Conservation (phyloP, 2,888 invertebrate species). For the Timema cristinae region DNA sequence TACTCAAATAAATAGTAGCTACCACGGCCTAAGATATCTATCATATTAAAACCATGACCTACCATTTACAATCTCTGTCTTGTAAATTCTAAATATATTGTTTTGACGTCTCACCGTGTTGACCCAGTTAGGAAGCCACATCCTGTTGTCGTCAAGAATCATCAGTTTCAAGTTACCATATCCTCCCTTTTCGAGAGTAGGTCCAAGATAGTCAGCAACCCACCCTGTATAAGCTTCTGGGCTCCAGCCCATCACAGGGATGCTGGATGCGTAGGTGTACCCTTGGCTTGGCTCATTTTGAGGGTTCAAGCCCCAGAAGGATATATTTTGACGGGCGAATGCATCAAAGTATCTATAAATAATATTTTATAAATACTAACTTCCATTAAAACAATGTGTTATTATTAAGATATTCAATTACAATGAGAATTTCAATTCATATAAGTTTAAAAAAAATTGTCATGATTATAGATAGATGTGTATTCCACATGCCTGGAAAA, state of each 20-base stretch:
- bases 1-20: not conserved
- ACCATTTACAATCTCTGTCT: too few species aligned
- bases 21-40: not conserved
- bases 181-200: slow-evolving; percentile 42
- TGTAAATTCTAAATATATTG: too few species aligned
- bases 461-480: too few species aligned
- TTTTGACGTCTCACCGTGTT: not conserved
- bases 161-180: slow-evolving; percentile 46
- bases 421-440: too few species aligned
- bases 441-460: too few species aligned
- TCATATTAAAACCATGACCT: too few species aligned
- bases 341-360: not conserved
- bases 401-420: too few species aligned
- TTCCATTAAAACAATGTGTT: too few species aligned
- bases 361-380: too few species aligned
- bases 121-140: slow-evolving; percentile 34
- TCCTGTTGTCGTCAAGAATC: slow-evolving; percentile 48
- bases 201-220: slow-evolving; percentile 48
- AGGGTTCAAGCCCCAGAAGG: slow-evolving; percentile 49
- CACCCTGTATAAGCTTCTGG: slow-evolving; percentile 47
- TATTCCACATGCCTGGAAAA: too few species aligned
- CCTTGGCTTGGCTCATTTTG: slow-evolving; percentile 52
- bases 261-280: slow-evolving; percentile 38
- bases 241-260: slow-evolving; percentile 52
- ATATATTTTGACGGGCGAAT: not conserved